These are phyloP conservation scores for Gymnoscopelus braueri DNA, from an alignment of 2,797 vertebrate genomes.

Conservation along the genomic window DNA sequence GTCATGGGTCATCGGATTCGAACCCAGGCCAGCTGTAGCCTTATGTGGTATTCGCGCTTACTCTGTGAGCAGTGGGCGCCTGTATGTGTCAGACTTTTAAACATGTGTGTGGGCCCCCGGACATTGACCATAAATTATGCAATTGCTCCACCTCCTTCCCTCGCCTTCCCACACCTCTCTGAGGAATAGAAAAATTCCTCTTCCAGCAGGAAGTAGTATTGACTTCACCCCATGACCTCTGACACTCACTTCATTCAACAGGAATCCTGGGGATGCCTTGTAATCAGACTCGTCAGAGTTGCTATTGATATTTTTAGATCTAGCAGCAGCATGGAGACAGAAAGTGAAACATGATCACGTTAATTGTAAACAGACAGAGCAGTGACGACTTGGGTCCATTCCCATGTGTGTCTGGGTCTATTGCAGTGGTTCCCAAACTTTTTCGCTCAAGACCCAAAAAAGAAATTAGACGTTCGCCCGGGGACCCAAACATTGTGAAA, in stretches of 20 bases:
- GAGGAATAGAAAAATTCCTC: constrained; percentile 71
- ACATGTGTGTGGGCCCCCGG: constrained; percentile 47
- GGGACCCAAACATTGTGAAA: too few relatives aligned
- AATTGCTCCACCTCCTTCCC: constrained; percentile 57
- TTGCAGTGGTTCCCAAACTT: too few relatives aligned
- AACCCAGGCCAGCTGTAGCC: too few relatives aligned
- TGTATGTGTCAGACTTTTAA: constrained; percentile 35
- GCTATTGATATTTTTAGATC: constrained; percentile 47
- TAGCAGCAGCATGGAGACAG: constrained; percentile 22
- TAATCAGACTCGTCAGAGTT: constrained; percentile 28
- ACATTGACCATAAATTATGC: constrained; percentile 22
- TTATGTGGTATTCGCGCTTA: not conserved
- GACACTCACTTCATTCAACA: constrained; percentile 47
- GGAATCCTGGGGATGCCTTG: constrained; percentile 43
- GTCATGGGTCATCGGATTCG: too few relatives aligned
- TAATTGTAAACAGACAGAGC: constrained; percentile 51
- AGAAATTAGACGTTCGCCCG: too few relatives aligned
- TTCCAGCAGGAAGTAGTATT: constrained; percentile 62
- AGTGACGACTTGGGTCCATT: too few relatives aligned
- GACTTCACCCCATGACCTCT: constrained; percentile 47
- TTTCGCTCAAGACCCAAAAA: too few relatives aligned
- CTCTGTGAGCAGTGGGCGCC: constrained; percentile 7
- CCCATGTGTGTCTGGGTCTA: too few relatives aligned
- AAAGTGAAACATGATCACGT: not conserved
- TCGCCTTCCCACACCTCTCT: constrained; percentile 62